These are phyloP conservation scores for Mercenaria mercenaria DNA, from an alignment of 1,140 invertebrate species.

Conservation along the genomic window DNA sequence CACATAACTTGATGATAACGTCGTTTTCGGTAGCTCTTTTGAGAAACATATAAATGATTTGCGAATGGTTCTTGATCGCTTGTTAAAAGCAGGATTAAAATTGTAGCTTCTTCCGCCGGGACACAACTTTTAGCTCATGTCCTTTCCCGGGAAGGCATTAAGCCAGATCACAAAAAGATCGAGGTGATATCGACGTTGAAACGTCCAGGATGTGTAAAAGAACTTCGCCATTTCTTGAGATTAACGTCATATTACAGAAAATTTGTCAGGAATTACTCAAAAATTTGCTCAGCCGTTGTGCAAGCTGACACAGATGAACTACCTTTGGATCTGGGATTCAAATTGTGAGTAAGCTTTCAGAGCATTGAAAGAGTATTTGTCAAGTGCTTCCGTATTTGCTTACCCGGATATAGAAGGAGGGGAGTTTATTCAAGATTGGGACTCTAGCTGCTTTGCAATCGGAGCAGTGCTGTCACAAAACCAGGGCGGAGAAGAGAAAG, in stretches of 20 bases:
- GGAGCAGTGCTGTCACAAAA: slow-evolving; percentile 11
- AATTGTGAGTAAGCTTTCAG: slow-evolving; percentile 24
- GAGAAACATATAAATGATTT: slow-evolving; percentile 68
- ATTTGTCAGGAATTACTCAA: slow-evolving; percentile 24
- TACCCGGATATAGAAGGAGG: slow-evolving; percentile 11
- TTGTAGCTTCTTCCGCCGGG: neutral
- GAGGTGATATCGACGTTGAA: neutral
- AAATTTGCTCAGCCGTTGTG: neutral
- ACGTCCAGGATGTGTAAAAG: neutral
- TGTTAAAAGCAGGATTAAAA: slow-evolving; percentile 7
- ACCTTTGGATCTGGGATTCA: slow-evolving; percentile 30
- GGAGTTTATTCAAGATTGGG: slow-evolving; percentile 9
- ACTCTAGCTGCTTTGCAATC: slow-evolving; percentile 12
- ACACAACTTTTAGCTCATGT: slow-evolving; percentile 2
- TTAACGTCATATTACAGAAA: slow-evolving; percentile 26
- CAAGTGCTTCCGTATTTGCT: neutral
- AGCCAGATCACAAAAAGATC: neutral
- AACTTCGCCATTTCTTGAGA: neutral
- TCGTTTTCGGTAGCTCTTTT: slow-evolving; percentile 61
- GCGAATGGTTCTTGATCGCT: slow-evolving; percentile 73
- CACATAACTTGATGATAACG: slow-evolving; percentile 73
- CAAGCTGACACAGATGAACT: slow-evolving; percentile 1
- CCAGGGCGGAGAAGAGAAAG: slow-evolving; percentile 15
- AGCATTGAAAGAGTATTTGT: neutral
- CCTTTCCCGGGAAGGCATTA: slow-evolving; percentile 2